Evolutionary conservation across 2,797 vertebrate species (phyloP).

Genomic region (Chelon auratus): DNA sequence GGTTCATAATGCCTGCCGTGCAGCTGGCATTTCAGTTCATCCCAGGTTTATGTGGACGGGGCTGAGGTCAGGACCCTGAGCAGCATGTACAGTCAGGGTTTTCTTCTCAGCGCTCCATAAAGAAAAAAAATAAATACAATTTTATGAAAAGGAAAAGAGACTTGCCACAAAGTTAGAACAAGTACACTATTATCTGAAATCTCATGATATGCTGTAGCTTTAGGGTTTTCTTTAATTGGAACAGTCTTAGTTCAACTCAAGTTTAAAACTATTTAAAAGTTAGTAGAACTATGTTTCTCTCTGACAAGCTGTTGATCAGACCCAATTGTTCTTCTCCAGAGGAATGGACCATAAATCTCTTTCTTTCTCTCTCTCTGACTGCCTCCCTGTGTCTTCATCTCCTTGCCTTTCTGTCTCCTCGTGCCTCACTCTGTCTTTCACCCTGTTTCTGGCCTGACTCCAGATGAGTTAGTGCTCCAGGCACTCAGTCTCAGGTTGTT

Average conservation of each 20-base stretch:
- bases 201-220: neutral
- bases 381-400: conserved; percentile 37
- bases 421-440: conserved; percentile 26
- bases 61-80: neutral
- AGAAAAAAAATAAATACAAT: neutral
- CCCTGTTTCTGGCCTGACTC: conserved; percentile 57
- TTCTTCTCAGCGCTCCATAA: neutral
- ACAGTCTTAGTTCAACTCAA: neutral
- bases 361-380: conserved; percentile 12
- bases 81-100: neutral
- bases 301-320: conserved; percentile 17
- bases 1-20: neutral
- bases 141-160: neutral
- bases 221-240: neutral
- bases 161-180: neutral
- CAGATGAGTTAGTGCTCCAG: conserved; percentile 68
- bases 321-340: conserved; percentile 10
- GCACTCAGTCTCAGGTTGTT: conserved; percentile 67
- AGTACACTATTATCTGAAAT: neutral
- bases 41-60: neutral
- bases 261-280: neutral
- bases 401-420: conserved; percentile 34
- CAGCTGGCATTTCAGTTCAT: neutral
- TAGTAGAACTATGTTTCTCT: neutral
- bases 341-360: conserved; percentile 41